Percentiles rank a stretch among this genome's conserved stretches.
Conservation (phyloP, 2,797 vertebrate genomes). For the Euphonia xanthogaster region DNA sequence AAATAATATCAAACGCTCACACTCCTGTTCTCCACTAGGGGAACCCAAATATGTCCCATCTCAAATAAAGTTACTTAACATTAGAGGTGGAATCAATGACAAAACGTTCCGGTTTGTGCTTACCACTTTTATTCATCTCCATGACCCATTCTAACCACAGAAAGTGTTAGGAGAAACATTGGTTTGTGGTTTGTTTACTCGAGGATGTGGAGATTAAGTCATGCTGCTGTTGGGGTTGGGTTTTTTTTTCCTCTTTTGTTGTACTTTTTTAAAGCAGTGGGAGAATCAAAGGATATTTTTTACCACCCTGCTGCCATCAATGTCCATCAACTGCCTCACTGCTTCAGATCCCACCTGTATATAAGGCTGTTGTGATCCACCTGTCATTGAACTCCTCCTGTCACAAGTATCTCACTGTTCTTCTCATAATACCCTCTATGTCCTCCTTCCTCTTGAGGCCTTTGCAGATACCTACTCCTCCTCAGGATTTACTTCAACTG, state of each 20-base stretch:
- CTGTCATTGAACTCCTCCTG: background rate
- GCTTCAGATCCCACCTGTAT: background rate
- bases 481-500: background rate
- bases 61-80: background rate
- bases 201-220: constrained; percentile 12
- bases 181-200: constrained; percentile 43
- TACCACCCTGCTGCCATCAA: background rate
- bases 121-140: constrained; percentile 9
- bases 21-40: constrained; percentile 42
- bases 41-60: background rate
- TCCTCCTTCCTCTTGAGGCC: background rate
- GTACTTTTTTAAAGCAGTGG: background rate
- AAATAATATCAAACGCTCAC: constrained; percentile 22
- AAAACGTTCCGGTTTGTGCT: background rate
- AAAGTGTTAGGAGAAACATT: constrained; percentile 3
- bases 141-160: constrained; percentile 24
- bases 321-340: background rate
- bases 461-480: background rate
- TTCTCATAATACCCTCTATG: background rate
- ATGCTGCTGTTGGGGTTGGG: background rate
- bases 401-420: background rate
- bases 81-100: background rate
- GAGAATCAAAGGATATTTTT: background rate
- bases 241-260: background rate
- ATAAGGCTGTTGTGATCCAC: background rate